Evolutionary conservation across 2,888 invertebrate species (phyloP), one percentile per base, ranked within the genome.

Genomic region (Alloscopus bannaensis): DNA sequence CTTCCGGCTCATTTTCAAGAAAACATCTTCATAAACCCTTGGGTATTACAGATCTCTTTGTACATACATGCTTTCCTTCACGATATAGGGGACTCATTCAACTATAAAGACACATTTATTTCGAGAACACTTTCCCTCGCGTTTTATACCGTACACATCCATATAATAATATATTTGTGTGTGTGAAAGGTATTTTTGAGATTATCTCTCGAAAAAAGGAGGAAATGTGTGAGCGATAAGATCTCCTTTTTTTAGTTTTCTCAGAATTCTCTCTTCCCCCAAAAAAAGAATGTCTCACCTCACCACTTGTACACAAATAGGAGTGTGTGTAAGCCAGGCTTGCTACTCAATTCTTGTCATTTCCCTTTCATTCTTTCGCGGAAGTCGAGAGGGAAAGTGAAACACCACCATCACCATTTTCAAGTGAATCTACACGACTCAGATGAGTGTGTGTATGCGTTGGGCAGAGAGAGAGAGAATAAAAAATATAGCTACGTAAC

Each of bases 1-100:
- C 73, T 73, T 80, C 79, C 73, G 73, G 73, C 79, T 80, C 79
- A 80, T 80, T 80, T 80, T 73, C 79, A 73, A 28, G 60, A 45
- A 79, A 80, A 68, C 68, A 69, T 68, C 69, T 80, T 73, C 68
- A 69, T 68, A 80, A 80, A 73, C 79, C 72, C 68, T 40, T 4
- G 69, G 73, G 79, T 66, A 73, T 68, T 52, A 68, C 36, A 24
- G 16, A 36, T 50, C 22, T 52, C 40, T 50, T 62, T 62, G 31
- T 59, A 42, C 45, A 70, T 62, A n/a, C 24, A n/a, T n/a, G 8
- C 55, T 13, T 26, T 31, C 28, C 13, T 57, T 24, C 57, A 57
- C 28, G 13, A 4, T 26, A 24, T 57, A 57, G 24, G 57, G 8
- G 22, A 24, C 28, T n/a, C n/a, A 57, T 8, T 11, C 24, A 11